These are phyloP conservation scores for Machimus atricapillus DNA, from an alignment of 2,888 invertebrate species.

Conservation along the genomic window DNA sequence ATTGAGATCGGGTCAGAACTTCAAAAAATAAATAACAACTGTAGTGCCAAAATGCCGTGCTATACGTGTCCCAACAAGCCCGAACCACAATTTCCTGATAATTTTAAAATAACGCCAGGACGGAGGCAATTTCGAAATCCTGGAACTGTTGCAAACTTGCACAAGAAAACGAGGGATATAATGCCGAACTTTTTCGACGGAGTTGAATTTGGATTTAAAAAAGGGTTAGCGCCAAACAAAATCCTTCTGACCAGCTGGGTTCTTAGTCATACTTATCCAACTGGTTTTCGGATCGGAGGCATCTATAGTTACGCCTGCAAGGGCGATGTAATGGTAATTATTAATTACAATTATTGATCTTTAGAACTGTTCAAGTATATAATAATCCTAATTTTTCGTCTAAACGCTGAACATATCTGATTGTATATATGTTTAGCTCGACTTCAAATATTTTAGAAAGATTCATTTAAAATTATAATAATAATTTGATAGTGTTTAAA, in stretches of 20 bases:
- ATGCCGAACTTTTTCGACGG: conserved; percentile 60
- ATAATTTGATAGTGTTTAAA: too few species aligned
- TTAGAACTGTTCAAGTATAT: too few species aligned
- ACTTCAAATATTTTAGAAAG: too few species aligned
- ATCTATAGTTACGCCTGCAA: conserved; percentile 53
- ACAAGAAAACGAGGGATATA: conserved; percentile 57
- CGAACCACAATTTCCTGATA: conserved; percentile 54
- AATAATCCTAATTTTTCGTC: too few species aligned
- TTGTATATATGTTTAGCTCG: too few species aligned
- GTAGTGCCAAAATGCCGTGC: background rate
- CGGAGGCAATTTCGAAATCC: conserved; percentile 55
- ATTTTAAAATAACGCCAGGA: conserved; percentile 54
- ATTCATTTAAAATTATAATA: too few species aligned
- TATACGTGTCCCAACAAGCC: background rate
- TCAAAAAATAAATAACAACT: background rate
- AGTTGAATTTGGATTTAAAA: conserved; percentile 55
- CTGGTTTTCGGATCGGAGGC: conserved; percentile 60
- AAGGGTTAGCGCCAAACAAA: conserved; percentile 57
- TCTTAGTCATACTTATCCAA: conserved; percentile 57
- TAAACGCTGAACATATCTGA: too few species aligned
- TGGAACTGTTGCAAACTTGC: conserved; percentile 58
- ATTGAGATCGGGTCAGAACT: background rate
- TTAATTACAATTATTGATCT: background rate
- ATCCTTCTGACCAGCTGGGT: conserved; percentile 55
- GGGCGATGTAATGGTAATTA: conserved; percentile 56